Evolutionary conservation across 2,888 invertebrate species (phyloP), one percentile per base, ranked within the genome.

Genomic region (Cordilura impudica): DNA sequence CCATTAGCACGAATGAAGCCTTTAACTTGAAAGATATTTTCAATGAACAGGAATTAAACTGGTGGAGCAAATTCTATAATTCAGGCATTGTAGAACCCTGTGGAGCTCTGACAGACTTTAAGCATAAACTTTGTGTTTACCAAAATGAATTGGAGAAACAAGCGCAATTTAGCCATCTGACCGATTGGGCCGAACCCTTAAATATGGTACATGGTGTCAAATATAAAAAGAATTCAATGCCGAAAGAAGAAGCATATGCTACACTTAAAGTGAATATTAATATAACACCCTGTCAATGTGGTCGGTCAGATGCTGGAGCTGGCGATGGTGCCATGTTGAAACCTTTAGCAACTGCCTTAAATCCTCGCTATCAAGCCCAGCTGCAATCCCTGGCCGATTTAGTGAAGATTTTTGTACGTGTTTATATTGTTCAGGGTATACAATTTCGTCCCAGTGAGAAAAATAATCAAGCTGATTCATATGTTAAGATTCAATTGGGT

Each of bases 401-500:
- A 5, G 81, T 85, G 0, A 85, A 84, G 16, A 65, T 90, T 0
- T 51, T 84, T 0, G 92, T 96, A 2, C 91, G 97, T 26, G 92
- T 97, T 0, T 98, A 98, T 88, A 90, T 96, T 29, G 90, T 96
- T 1, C 92, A 92, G 89, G 96, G 93, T 0, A 86, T 94, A 8
- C 93, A 94, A 83, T 90, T 97, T 16, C 92, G 93, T 73, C 93
- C 95, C 0, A 94, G 92, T 81, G 95, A 96, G 84, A 90, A 92
- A 12, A 92, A 91, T 78, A 94, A 94, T 6, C 92, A 94, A 88
- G 94, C 95, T 0, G 95, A 97, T 89, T 94, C 97, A 0, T 97
- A 95, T 85, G 90, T 97, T 0, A 91, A 92, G 12, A 87, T 97
- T 6, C 91, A 91, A 67, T 91, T 96, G 51, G 95, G 95, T 0